Base-by-base conservation (phyloP, 2,113 vertebrate genomes). In the Potamarius usumacintae region DNA sequence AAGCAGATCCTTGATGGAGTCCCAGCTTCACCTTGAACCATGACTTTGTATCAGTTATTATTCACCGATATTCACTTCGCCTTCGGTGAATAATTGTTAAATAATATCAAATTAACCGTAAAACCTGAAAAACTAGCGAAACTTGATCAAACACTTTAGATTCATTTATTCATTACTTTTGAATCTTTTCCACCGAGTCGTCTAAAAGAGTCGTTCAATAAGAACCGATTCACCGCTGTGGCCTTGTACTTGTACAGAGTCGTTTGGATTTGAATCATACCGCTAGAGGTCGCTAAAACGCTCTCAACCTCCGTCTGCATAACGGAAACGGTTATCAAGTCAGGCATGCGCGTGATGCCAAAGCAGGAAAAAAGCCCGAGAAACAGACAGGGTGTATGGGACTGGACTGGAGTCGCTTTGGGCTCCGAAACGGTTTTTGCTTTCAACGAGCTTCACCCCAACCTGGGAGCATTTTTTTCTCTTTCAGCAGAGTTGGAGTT, bases 291-390 rank as follows among this genome's bases (percentile, higher is more conserved):
- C 92, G 89, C 89, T n/a, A 53, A 84, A 72, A 78, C 82, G 22
- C 85, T 55, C 62, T 58, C 50, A 14, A 79, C 62, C n/a, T 79
- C 22, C 82, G 91, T 89, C 88, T 85, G 93, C 94, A 91, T 95
- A 96, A 96, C 95, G 95, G 95, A 95, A 95, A 95, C 93, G 88
- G 78, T 87, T 67, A 53, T 77, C 82, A 84, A 84, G 91, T 60
- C 0, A 90, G 91, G 89, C 95, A 94, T 94, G 95, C 95, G 95
- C 93, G 76, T 30, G 71, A 50, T 76, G 57, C 62, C 60, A 90
- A 34, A 34, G 82, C 83, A 88, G 34, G 55, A 79, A 86, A 86
- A 86, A 76, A 83, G 42, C 57, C 81, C 74, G 42, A 90, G 92
- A 92, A 94, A 91, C 94, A 92, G 92, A 92, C 92, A 91, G 94